Evolutionary conservation across 2,888 invertebrate genomes (phyloP), one percentile per base, ranked within the genome.

Genomic region (Ceramica pisi): DNA sequence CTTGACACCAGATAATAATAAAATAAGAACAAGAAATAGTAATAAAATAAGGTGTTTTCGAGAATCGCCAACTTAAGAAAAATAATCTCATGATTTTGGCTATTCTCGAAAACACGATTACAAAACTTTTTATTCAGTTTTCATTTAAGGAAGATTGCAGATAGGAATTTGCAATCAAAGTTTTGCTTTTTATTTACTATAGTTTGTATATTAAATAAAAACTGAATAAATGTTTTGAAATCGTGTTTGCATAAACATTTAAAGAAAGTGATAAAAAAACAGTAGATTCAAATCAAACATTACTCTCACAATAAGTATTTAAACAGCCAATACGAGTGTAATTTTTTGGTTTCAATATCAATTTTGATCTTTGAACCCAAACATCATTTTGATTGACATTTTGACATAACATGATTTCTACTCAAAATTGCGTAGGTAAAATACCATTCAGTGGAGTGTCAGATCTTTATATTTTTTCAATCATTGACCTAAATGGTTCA

Each of bases 401-500:
- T 75, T 82, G 83, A 81, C 83, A 71, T 68, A 67, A 83, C 80
- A 80, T 57, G 83, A 75, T 82, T 64, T 82, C 80, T 67, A 38
- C 62, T 66, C 80, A 82, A 80, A 79, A 73, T 82, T 51, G 62
- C 55, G 50, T 55, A 19, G n/a, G 38, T 63, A 62, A 63, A 62
- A 69, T 31, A 31, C 35, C 55, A 68, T 70, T 75, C 64, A 80
- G 61, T 62, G 62, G 19, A 71, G 60, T 67, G 75, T 71, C 86
- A 41, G 48, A 14, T 86, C 78, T 83, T 51, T 61, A 53, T 50
- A 21, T 62, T 74, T 57, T 71, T 88, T 53, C 80, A 88, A 81
- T 93, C 94, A 92, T 87, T 93, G 93, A 69, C 80, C 82, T 86
- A 89, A 91, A 91, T 90, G 89, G 90, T 91, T 88, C 88, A 91